Conservation (phyloP, 2,888 invertebrate species). For the Nezara viridula region DNA sequence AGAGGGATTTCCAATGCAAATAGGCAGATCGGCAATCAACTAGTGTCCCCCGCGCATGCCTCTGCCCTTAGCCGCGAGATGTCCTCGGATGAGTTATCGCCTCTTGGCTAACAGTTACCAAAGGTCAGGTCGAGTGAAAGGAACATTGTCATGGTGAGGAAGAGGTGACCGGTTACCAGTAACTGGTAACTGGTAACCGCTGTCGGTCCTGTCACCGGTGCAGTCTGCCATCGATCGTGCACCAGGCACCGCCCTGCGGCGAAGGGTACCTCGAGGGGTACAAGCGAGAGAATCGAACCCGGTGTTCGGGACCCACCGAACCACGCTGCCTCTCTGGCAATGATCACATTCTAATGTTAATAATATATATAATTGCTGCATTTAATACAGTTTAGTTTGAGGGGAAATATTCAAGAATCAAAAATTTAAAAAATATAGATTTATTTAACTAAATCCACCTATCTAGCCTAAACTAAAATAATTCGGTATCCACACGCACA, state of each 20-base stretch:
- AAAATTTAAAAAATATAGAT: too few relatives aligned
- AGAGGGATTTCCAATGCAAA: constrained; percentile 6
- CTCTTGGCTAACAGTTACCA: neutral
- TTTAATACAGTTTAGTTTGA: too few relatives aligned
- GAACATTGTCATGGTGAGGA: neutral
- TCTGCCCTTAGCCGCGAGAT: neutral
- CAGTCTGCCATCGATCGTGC: neutral
- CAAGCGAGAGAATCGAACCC: neutral
- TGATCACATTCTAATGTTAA: neutral
- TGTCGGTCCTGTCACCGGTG: neutral
- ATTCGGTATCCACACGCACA: too few relatives aligned
- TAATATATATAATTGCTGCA: neutral
- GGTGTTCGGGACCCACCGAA: too few relatives aligned
- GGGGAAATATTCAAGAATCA: too few relatives aligned
- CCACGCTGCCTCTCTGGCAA: neutral
- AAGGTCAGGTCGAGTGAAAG: constrained; percentile 35
- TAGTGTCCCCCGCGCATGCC: neutral
- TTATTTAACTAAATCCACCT: too few relatives aligned
- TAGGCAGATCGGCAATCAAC: neutral
- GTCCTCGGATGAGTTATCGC: neutral
- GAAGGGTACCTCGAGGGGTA: too few relatives aligned
- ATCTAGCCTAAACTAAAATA: too few relatives aligned
- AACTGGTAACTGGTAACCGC: neutral
- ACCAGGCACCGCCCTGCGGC: constrained; percentile 6
- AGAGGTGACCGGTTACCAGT: neutral